Evolutionary conservation across 30 jellyfish, hydroid and myxozoan species (phyloP).

Genomic region (Nemopilema nomurai): DNA sequence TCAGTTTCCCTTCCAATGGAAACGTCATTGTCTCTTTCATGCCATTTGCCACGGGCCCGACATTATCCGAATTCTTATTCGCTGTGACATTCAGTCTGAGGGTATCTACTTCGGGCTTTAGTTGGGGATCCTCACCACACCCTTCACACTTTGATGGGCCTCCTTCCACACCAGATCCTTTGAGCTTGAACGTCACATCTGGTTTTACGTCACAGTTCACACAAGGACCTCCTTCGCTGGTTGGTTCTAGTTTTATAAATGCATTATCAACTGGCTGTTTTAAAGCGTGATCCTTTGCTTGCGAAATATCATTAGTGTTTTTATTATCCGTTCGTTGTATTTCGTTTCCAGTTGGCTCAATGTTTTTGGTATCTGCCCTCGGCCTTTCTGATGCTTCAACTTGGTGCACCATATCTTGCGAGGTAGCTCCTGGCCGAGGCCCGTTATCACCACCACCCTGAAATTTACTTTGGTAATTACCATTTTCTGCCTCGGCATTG

Average conservation of each 20-base stretch:
- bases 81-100: constrained; percentile 26
- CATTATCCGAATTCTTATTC: constrained; percentile 9
- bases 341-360: neutral
- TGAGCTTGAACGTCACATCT: constrained; percentile 40
- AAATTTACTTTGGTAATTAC: too few relatives aligned
- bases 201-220: constrained; percentile 60
- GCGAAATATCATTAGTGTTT: neutral
- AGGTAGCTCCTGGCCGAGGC: too few relatives aligned
- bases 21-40: too few relatives aligned
- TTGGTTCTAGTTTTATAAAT: neutral
- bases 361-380: neutral
- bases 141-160: constrained; percentile 51
- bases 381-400: neutral
- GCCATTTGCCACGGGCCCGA: too few relatives aligned
- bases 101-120: constrained; percentile 51
- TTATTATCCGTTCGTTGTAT: neutral
- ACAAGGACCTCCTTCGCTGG: constrained; percentile 13
- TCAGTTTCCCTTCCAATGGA: too few relatives aligned
- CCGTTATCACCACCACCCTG: too few relatives aligned
- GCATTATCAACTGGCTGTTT: neutral
- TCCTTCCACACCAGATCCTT: constrained; percentile 35
- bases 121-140: constrained; percentile 27
- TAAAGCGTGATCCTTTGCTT: neutral
- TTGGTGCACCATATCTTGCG: too few relatives aligned
- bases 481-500: too few relatives aligned